Evolutionary conservation across 2,888 invertebrate species (phyloP), one percentile per base, ranked within the genome.

Genomic region (Ophraella communa): DNA sequence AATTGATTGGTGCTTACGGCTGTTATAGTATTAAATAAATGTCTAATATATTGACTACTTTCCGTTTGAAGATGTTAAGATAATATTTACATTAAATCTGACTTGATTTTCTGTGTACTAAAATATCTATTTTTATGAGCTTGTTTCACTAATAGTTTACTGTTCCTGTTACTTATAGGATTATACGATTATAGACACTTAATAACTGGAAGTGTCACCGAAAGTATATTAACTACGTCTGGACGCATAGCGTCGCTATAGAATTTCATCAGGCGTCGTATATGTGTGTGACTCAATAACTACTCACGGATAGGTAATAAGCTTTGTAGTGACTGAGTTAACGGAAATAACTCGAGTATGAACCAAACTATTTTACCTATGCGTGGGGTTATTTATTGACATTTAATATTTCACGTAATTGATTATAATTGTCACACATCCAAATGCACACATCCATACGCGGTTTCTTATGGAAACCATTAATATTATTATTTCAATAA

Each of bases 251-350:
- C 62, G 62, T 58, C 63, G 57, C 53, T 58, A 30, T 63, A 35
- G 23, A 45, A 58, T 63, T 63, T 44, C 63, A 44, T 21, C 52
- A 4, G 57, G 57, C 63, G 63, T 60, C 60, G 60, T 52, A 8
- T 20, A 42, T 14, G 60, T 60, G 60, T 14, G 60, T 60, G 60
- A 60, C 52, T 60, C 60, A 60, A 60, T 60, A 53, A 21, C 17
- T 30, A 21, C 44, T 23, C 27, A 60, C 27, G 52, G 44, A 52
- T 60, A 60, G 60, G 27, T 60, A 52, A 51, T 59, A 39, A 59
- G 42, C 39, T 10, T 39, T 39, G 39, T n/a, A 35, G 23, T 57
- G 57, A 57, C 57, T 11, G 42, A 44, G 8, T 49, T 60, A 27
- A 27, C 53, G 52, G 52, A 60, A 60, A 60, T 60, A 60, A 30